Evolutionary conservation across 2,888 invertebrate genomes (phyloP), one percentile per base, ranked within the genome.

Genomic region (Microdon myrmicae): DNA sequence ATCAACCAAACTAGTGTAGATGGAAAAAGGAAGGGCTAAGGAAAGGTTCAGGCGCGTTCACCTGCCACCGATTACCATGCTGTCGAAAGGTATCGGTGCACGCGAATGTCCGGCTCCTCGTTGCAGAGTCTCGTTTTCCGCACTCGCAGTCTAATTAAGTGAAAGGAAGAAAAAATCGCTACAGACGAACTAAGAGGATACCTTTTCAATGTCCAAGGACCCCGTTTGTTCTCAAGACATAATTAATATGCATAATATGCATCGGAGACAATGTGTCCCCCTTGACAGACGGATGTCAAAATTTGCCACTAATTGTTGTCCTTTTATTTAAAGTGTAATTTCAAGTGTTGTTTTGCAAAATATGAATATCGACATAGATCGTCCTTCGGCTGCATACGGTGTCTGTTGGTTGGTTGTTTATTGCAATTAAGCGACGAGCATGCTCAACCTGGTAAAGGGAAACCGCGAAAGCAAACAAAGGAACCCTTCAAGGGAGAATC

Each of bases 251-350:
- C 64, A 41, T 45, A 51, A 32, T 64, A 56, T 45, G 49, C 64
- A 58, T 56, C 64, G 51, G 47, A 58, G 64, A 54, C 54, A 66
- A 68, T 59, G 68, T 69, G 70, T 71, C 59, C 67, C 56, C 67
- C 68, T 69, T 69, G 72, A 72, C 69, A 69, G 70, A 70, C 70
- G 69, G 68, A 71, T 68, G 71, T 72, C 71, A 70, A 67, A 69
- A 69, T 68, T 68, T 38, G 67, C 71, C 73, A 70, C 72, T 75
- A 75, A 75, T 75, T 72, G 72, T 70, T 73, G 68, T 73, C 69
- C 73, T 71, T 74, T 76, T 76, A 76, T 76, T 76, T 76, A 76
- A 69, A 74, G 74, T 73, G 74, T 70, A 76, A 76, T 76, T 76
- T 76, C 69, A 71, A 68, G 69, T 71, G 68, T 70, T 67, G 69